These are phyloP conservation scores for Glaucomys volans DNA, from an alignment of 2,113 vertebrate genomes.

Conservation along the genomic window DNA sequence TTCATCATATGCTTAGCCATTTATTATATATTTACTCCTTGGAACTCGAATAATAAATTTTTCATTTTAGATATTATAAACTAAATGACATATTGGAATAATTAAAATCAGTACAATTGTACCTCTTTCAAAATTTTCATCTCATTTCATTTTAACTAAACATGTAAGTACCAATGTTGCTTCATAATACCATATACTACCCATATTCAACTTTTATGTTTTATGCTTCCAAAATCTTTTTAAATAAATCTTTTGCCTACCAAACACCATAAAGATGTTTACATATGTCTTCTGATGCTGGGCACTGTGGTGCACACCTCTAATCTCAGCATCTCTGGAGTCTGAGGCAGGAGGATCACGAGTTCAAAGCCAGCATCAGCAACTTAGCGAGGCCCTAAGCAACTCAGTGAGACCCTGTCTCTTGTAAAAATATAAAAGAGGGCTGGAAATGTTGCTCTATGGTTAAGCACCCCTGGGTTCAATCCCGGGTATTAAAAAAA, in stretches of 20 bases:
- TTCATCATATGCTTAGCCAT: neutral
- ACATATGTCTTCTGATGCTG: neutral
- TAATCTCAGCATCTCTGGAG: too few species aligned
- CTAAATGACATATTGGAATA: neutral
- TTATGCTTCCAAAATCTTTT: neutral
- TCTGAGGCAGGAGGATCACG: too few species aligned
- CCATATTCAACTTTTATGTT: neutral
- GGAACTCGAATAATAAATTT: neutral
- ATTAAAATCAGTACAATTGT: neutral
- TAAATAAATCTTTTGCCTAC: neutral
- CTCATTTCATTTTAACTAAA: neutral
- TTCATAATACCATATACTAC: neutral
- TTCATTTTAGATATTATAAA: neutral
- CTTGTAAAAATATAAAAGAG: too few species aligned
- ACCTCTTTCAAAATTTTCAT: neutral
- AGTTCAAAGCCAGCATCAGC: too few species aligned
- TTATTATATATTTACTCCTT: neutral
- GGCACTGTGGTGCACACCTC: too few species aligned
- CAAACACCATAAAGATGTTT: neutral
- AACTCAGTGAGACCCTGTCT: too few species aligned
- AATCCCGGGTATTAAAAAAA: too few species aligned
- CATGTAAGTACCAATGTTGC: neutral
- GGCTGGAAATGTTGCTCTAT: too few species aligned
- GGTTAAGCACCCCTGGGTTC: too few species aligned
- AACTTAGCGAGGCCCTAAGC: too few species aligned